phyloP scores from a whole-genome alignment of 2,113 vertebrate species.

The Amazona vittata region DNA sequence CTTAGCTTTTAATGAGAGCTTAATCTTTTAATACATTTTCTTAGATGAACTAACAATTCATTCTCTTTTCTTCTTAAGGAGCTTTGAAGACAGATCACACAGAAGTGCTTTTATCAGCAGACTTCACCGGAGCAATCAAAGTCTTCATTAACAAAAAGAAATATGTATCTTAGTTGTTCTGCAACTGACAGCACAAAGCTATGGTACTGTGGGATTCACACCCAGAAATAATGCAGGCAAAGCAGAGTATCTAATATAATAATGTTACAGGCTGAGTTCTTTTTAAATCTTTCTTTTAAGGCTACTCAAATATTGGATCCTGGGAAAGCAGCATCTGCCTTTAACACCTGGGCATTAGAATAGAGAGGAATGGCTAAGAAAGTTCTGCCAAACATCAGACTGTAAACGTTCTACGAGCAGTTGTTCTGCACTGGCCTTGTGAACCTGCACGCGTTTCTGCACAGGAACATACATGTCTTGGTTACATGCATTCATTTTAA shows the following conservation, averaged over 20 bases:
- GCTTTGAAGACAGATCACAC: constrained; percentile 92
- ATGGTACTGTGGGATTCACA: constrained; percentile 63
- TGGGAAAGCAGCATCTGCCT: constrained; percentile 60
- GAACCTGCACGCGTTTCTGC: constrained; percentile 64
- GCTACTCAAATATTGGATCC: constrained; percentile 64
- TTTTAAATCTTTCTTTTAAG: constrained; percentile 61
- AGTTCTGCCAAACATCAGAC: constrained; percentile 42
- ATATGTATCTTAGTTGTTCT: constrained; percentile 75
- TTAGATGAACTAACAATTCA: background rate
- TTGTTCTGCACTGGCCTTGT: constrained; percentile 64
- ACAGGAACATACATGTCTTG: constrained; percentile 54
- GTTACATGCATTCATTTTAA: constrained; percentile 57
- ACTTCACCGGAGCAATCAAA: constrained; percentile 99
- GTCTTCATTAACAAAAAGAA: constrained; percentile 98
- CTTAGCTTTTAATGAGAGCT: background rate
- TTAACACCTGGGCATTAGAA: constrained; percentile 56
- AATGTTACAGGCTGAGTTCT: constrained; percentile 67
- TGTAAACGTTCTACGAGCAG: constrained; percentile 14
- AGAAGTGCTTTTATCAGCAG: constrained; percentile 95
- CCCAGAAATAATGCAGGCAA: constrained; percentile 59
- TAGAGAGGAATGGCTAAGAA: constrained; percentile 58
- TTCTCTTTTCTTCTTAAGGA: constrained; percentile 75
- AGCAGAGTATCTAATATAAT: constrained; percentile 60
- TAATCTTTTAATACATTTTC: background rate
- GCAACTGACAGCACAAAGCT: constrained; percentile 52